Evolutionary conservation across 2,113 vertebrate genomes (phyloP).

Genomic region (Paratilapia polleni): DNA sequence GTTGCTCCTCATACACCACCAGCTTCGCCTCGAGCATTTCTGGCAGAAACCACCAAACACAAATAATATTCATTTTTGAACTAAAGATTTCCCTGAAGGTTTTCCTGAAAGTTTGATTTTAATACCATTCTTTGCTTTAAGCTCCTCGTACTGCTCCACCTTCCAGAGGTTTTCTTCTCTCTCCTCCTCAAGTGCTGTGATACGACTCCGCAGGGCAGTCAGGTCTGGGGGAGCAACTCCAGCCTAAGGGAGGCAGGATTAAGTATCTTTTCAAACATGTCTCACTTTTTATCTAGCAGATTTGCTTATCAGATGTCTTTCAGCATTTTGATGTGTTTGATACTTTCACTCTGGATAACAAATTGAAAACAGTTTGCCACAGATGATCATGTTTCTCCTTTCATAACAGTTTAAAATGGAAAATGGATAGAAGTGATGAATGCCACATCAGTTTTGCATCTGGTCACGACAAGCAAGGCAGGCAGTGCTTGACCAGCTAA

Average conservation of each 20-base stretch:
- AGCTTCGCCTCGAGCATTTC: constrained; percentile 87
- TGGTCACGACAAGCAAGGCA: neutral
- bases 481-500: neutral
- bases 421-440: neutral
- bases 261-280: neutral
- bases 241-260: constrained; percentile 58
- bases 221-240: constrained; percentile 76
- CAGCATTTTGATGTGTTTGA: neutral
- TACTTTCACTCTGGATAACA: fast-evolving
- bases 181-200: constrained; percentile 85
- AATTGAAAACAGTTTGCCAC: neutral
- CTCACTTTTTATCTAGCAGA: neutral
- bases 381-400: neutral
- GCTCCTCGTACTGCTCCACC: constrained; percentile 81
- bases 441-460: neutral
- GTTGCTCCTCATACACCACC: constrained; percentile 89
- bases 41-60: constrained; percentile 35
- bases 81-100: fast-evolving
- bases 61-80: neutral
- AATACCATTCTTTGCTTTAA: constrained; percentile 85
- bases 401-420: neutral
- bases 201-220: constrained; percentile 70
- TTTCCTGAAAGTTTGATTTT: fast-evolving
- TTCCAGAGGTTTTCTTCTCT: constrained; percentile 83
- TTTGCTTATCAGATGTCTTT: neutral